Base-by-base conservation (phyloP, 2,888 invertebrate species). In the Lochmaea crataegi region DNA sequence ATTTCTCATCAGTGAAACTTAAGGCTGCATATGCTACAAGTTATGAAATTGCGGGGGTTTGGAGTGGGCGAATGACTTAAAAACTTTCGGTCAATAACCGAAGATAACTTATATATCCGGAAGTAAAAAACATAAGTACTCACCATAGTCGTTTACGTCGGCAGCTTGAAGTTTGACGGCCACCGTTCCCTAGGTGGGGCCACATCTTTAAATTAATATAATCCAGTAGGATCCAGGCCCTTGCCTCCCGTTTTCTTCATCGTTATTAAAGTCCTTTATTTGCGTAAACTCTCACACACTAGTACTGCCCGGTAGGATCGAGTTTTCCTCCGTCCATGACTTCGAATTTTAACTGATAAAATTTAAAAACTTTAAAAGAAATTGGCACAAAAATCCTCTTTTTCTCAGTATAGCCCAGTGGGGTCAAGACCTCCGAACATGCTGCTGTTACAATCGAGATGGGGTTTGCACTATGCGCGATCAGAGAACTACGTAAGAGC, bases 81-180 rank as follows among this genome's bases (percentile, higher is more conserved):
- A 38, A 82, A 78, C 73, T 70, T 76, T 79, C 78, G 84, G 83
- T 84, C 84, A 83, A 84, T 78, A 83, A 84, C 84, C 84, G 82
- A 76, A 73, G 72, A 75, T 70, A 77, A 66, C 74, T 75, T 75
- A 45, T 45, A 38, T 38, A 81, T 77, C 77, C 80, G 82, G 82
- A 82, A 81, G 81, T 79, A 78, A 68, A 75, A 76, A 65, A 12
- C 1, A 18, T 56, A 64, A 7, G 53, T 64, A 86, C 86, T 85
- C 81, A 87, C 86, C 85, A 78, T 80, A 85, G 85, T 85, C 87
- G 86, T 83, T 86, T 86, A 78, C 86, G 84, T 78, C 87, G 84
- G 80, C 87, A 84, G 82, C 87, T 87, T 79, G 87, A 86, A 77
- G 87, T 87, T 82, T 84, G 85, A 78, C 86, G 87, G 79, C 87